Evolutionary conservation across 1,140 invertebrate genomes (phyloP).

Genomic region (Drosophila watanabei): DNA sequence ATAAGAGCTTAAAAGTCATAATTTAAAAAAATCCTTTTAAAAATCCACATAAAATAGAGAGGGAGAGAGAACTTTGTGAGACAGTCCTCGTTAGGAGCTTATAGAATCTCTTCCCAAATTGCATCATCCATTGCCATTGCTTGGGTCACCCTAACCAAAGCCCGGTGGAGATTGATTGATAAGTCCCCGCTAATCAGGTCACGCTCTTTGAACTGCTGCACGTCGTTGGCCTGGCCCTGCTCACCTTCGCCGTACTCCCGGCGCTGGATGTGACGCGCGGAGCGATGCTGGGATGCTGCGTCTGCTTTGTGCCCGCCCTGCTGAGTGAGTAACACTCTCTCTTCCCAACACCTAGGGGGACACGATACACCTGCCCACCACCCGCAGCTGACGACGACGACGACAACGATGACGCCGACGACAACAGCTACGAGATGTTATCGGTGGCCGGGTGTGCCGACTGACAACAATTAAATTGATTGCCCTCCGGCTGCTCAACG

Average conservation of each 20-base stretch:
- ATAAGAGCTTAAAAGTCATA: too few relatives aligned
- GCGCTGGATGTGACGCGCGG: constrained; percentile 95
- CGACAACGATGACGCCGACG: not conserved
- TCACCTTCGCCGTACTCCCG: constrained; percentile 95
- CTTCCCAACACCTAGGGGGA: not conserved
- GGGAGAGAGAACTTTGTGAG: not conserved
- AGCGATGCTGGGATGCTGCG: constrained; percentile 96
- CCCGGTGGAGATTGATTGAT: constrained; percentile 54
- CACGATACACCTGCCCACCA: constrained; percentile 5
- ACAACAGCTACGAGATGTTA: constrained; percentile 49
- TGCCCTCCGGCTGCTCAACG: constrained; percentile 54
- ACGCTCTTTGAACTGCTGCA: constrained; percentile 94
- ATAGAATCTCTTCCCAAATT: not conserved
- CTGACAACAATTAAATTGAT: constrained; percentile 82
- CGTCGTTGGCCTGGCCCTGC: constrained; percentile 93
- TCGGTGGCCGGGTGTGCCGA: constrained; percentile 40
- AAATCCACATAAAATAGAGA: not conserved
- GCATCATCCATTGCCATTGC: not conserved
- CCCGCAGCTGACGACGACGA: not conserved
- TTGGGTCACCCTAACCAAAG: constrained; percentile 15
- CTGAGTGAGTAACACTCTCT: constrained; percentile 86
- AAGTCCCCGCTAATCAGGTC: constrained; percentile 85
- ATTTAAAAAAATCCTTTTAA: too few relatives aligned
- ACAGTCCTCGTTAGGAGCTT: not conserved
- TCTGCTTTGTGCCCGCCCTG: constrained; percentile 94